phyloP scores from a whole-genome alignment of 2,113 vertebrate species.

The Ptyas mucosa region DNA sequence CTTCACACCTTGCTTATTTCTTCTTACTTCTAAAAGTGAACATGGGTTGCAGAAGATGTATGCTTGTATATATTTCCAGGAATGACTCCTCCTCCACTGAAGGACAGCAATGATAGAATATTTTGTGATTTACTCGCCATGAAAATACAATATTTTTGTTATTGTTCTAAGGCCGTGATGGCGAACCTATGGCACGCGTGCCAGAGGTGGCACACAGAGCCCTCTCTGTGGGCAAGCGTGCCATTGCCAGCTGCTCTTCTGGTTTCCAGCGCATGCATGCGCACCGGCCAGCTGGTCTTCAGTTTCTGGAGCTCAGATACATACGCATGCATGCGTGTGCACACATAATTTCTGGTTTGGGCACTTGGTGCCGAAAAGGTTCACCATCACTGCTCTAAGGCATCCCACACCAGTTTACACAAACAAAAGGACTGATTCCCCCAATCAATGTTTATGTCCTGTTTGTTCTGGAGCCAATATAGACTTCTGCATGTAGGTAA shows the following conservation, averaged over 20 bases:
- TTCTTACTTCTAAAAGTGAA: neutral
- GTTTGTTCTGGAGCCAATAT: neutral
- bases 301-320: too few relatives aligned
- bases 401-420: too few relatives aligned
- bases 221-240: too few relatives aligned
- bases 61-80: neutral
- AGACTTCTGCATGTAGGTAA: neutral
- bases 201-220: too few relatives aligned
- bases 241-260: too few relatives aligned
- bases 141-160: neutral
- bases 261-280: too few relatives aligned
- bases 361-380: too few relatives aligned
- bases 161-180: neutral
- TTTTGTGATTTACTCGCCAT: neutral
- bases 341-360: too few relatives aligned
- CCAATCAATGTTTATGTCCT: neutral
- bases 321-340: too few relatives aligned
- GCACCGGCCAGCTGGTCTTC: too few relatives aligned
- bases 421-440: neutral
- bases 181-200: too few relatives aligned
- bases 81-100: neutral
- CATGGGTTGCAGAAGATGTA: neutral
- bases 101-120: neutral
- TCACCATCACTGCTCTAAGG: neutral
- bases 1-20: neutral